Conservation (phyloP, 1,140 invertebrate species). For the Drosophila persimilis region DNA sequence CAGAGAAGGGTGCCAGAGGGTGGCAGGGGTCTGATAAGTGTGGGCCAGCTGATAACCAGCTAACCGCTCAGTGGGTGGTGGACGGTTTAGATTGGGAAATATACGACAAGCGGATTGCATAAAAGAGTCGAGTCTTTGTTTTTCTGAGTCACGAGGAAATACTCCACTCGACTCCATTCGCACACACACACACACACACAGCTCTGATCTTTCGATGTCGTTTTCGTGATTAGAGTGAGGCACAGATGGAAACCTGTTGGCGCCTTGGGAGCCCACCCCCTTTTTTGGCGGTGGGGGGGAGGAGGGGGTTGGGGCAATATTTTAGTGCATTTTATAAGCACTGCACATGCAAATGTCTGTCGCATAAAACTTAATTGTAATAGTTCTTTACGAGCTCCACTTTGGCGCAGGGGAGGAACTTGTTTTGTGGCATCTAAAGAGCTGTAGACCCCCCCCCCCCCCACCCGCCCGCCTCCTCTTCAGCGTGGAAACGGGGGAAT, state of each 20-base stretch:
- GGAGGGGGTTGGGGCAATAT: conserved; percentile 47
- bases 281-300: neutral
- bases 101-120: conserved; percentile 51
- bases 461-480: conserved; percentile 3
- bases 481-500: conserved; percentile 4
- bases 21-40: conserved; percentile 23
- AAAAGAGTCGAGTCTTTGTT: conserved; percentile 41
- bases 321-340: conserved; percentile 76
- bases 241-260: conserved; percentile 20
- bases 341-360: conserved; percentile 61
- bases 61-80: conserved; percentile 35
- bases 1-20: conserved; percentile 16
- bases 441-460: too few relatives aligned
- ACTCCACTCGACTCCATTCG: too few relatives aligned
- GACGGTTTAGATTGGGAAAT: conserved; percentile 28
- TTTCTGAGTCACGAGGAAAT: conserved; percentile 23
- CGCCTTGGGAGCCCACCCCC: conserved; percentile 8
- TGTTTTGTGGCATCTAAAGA: neutral
- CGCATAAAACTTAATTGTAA: conserved; percentile 81
- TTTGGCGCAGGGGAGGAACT: neutral
- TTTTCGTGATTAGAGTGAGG: too few relatives aligned
- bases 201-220: too few relatives aligned
- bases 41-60: conserved; percentile 1
- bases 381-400: conserved; percentile 77
- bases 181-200: too few relatives aligned